Evolutionary conservation across 2,113 vertebrate genomes (phyloP), one percentile per base, ranked within the genome.

Genomic region (Xiphophorus hellerii): DNA sequence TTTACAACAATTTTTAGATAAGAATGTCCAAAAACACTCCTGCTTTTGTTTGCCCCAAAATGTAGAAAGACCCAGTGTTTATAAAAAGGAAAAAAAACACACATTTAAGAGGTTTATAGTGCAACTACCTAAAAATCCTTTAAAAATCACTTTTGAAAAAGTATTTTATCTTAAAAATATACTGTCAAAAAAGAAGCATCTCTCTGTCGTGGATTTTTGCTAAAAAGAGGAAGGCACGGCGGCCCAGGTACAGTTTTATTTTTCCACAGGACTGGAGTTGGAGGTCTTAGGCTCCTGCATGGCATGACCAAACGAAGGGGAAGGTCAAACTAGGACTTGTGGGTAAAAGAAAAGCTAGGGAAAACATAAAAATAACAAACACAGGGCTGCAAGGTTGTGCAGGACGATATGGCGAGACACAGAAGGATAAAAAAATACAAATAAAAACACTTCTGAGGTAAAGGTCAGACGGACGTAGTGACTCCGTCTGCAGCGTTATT

Each of bases 391-490:
- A 8, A 76, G 80, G 76, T 79, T 87, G 89, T 88, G 90, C 90
- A 42, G 89, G 89, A 88, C 60, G 4, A 92, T 78, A 83, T 14
- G 60, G 82, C 35, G 48, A 87, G 93, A 95, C 94, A 97, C 95
- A 94, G 88, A 94, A 95, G 96, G 96, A 96, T 48, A 20, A 5
- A 20, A 78, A 93, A 89, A 39, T 28, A 28, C 28, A 39, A 42
- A 62, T 0, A 62, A 30, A 85, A 85, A 81, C 60, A 84, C 94
- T 87, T 87, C 68, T 87, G 93, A 96, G 95, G 93, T 88, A 93
- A 92, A 87, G 92, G 92, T 96, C 97, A 99, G 94, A 99, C 98
- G 25, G 97, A 98, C 77, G 98, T 99, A 93, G 97, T 99, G 94
- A 98, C 95, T 93, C 94, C 96, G 94, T 97, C 96, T 91, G 95